These are phyloP conservation scores for Limosa lapponica DNA, from an alignment of 2,797 vertebrate genomes.

Conservation along the genomic window DNA sequence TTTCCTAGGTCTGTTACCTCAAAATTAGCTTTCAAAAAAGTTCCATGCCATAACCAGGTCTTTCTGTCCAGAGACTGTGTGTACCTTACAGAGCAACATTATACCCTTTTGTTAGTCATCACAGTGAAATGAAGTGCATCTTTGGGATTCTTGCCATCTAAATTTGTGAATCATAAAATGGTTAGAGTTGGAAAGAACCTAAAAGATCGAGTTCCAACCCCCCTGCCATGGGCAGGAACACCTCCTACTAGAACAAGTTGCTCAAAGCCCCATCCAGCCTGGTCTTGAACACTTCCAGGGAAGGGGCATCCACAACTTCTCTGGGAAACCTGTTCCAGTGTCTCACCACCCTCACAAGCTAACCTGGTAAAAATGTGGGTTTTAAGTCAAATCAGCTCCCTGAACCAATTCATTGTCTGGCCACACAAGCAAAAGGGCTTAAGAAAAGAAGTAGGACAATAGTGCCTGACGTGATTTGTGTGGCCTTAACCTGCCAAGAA, in stretches of 20 bases:
- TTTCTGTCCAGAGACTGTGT: background rate
- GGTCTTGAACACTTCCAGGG: too few species aligned
- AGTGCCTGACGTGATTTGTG: background rate
- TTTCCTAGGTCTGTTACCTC: constrained; percentile 39
- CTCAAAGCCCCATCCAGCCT: too few species aligned
- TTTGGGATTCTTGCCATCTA: background rate
- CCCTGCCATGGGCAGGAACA: too few species aligned
- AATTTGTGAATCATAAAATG: background rate
- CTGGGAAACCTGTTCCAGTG: too few species aligned
- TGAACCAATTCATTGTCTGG: background rate
- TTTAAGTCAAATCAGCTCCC: background rate
- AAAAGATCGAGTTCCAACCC: too few species aligned
- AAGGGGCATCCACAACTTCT: too few species aligned
- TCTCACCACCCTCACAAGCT: too few species aligned
- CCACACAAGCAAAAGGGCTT: background rate
- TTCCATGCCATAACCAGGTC: background rate
- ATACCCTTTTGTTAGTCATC: background rate
- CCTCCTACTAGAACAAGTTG: too few species aligned
- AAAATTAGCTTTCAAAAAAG: constrained; percentile 31
- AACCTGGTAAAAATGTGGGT: background rate
- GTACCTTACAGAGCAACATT: background rate
- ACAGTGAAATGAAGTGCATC: background rate
- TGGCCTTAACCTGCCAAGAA: background rate
- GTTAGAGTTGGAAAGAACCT: too few species aligned
- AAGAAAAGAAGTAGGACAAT: background rate